Evolutionary conservation across 1,140 invertebrate genomes (phyloP).

Genomic region (Drosophila lacteicornis): DNA sequence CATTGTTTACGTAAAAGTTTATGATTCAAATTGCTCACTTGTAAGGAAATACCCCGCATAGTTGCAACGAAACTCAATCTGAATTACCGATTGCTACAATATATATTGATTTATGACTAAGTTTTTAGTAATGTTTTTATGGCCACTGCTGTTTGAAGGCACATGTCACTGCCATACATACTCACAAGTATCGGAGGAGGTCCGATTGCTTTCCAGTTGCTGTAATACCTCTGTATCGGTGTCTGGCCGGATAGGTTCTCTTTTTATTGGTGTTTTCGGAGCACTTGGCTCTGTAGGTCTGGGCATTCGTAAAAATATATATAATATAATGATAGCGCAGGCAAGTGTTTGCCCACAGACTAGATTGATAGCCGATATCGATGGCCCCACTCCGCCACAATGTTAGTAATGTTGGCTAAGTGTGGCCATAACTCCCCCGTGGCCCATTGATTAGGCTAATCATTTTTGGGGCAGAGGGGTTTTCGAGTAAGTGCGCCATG

Average conservation of each 20-base stretch:
- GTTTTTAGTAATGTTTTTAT: conserved; percentile 4
- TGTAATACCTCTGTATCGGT: conserved; percentile 12
- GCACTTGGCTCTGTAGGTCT: conserved; percentile 53
- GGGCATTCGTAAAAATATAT: conserved; percentile 35
- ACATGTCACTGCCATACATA: background rate
- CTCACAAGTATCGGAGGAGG: conserved; percentile 3
- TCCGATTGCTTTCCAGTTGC: conserved; percentile 34
- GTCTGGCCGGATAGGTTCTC: conserved; percentile 34
- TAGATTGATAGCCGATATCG: conserved; percentile 60
- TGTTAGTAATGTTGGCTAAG: conserved; percentile 35
- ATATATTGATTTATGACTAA: conserved; percentile 13
- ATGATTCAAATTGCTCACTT: background rate
- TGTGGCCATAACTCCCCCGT: conserved; percentile 35
- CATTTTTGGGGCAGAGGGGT: conserved; percentile 28
- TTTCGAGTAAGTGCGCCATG: conserved; percentile 46
- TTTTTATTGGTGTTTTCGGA: conserved; percentile 64
- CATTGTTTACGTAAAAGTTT: background rate
- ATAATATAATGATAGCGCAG: conserved; percentile 2
- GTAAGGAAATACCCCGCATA: background rate
- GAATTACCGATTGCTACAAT: background rate
- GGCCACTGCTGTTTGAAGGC: conserved; percentile 2
- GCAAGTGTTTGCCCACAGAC: conserved; percentile 43
- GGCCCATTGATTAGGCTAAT: conserved; percentile 64
- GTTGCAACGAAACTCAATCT: background rate
- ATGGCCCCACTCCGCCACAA: conserved; percentile 9